phyloP scores from a whole-genome alignment of 2,797 vertebrate species.

The Rallus crepitans region DNA sequence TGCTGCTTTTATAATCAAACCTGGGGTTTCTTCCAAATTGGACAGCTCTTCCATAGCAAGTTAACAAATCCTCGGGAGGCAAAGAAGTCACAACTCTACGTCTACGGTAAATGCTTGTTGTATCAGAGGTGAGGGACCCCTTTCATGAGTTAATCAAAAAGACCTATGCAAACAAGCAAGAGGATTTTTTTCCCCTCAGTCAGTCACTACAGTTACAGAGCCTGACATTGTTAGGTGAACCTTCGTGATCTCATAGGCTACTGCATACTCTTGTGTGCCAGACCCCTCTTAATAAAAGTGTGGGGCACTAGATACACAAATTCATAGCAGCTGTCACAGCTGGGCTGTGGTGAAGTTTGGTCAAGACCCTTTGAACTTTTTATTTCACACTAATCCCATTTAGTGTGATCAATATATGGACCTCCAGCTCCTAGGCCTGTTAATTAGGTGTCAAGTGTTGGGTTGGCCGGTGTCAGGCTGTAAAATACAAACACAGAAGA shows the following conservation, averaged over 20 bases:
- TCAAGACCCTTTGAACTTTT: conserved; percentile 77
- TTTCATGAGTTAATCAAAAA: conserved; percentile 64
- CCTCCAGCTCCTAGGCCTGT: conserved; percentile 64
- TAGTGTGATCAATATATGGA: conserved; percentile 72
- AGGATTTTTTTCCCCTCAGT: conserved; percentile 19
- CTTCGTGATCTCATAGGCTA: conserved; percentile 42
- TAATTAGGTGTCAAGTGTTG: conserved; percentile 77
- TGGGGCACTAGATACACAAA: conserved; percentile 52
- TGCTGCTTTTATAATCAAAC: neutral
- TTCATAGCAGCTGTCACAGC: conserved; percentile 70
- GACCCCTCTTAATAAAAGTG: conserved; percentile 35
- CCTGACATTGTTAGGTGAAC: conserved; percentile 62
- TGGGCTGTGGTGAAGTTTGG: conserved; percentile 59
- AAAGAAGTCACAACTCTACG: neutral
- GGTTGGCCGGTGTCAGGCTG: conserved; percentile 61
- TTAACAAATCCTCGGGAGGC: conserved; percentile 15
- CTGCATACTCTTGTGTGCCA: neutral
- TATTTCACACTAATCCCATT: conserved; percentile 75
- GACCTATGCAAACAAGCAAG: conserved; percentile 61
- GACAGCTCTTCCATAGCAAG: conserved; percentile 3
- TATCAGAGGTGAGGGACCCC: conserved; percentile 44
- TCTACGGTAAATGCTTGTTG: neutral
- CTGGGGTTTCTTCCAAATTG: neutral
- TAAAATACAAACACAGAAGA: conserved; percentile 65
- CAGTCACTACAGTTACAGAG: conserved; percentile 61